Base-by-base conservation (phyloP, 2,888 invertebrate species). In the Scaptomyza cyrtandrae region DNA sequence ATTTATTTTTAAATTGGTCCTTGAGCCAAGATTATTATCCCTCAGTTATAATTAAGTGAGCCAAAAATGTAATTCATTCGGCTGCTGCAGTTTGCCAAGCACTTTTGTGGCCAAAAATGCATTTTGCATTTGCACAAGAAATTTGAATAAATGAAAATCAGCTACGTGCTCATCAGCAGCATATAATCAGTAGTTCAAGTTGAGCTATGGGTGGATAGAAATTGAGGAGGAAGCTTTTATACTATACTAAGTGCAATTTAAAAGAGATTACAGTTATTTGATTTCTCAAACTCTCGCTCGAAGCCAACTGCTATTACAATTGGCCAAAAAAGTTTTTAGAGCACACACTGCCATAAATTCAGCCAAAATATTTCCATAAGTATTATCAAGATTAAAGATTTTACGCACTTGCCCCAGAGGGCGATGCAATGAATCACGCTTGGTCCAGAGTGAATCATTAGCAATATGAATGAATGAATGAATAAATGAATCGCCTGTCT, bases 181-280 rank as follows among this genome's bases (percentile, higher is more conserved):
- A 67, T 68, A 81, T 75, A 87, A 87, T 81, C 85, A 87, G 52
- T 31, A 33, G 44, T 39, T 29, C 29, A 39, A 48, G 33, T 53
- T 59, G 41, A 41, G 52, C 39, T 50, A 58, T 39, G 41, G 29
- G 16, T 13, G 50, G 57, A 54, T 16, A 16, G 41, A 1, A 9
- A 3, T 44, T 19, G 19, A 19, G 19, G 19, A 19, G 55, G 52
- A 50, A 52, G 57, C 60, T 56, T 56, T 37, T n/a, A 14, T n/a
- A 37, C 1, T 2, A 41, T 68, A 44, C 56, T 48, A 63, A 74
- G 57, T 86, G 88, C 75, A 83, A 75, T 83, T 88, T 75, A 69
- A 88, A 83, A 69, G 71, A 86, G 88, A 84, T 84, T 84, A 88
- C 86, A 84, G 88, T 84, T 86, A 86, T 84, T 86, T 84, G 83